Evolutionary conservation across 2,113 vertebrate species (phyloP).

Genomic region (Oreochromis spilurus): DNA sequence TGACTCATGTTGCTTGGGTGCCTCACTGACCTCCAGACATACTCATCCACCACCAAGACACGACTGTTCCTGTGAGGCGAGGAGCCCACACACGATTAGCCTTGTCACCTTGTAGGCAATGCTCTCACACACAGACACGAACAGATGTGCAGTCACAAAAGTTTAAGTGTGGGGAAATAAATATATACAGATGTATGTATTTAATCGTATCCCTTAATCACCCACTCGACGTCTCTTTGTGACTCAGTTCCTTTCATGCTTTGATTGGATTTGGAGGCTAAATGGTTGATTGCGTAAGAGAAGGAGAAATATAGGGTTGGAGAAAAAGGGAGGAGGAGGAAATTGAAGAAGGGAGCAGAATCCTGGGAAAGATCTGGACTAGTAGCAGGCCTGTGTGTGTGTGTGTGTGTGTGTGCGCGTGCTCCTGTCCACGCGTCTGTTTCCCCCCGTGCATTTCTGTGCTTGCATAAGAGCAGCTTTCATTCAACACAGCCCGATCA

Average conservation of each 20-base stretch:
- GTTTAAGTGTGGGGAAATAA: not conserved
- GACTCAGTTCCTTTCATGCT: not conserved
- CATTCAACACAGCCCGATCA: constrained; percentile 43
- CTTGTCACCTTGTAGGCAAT: constrained; percentile 16
- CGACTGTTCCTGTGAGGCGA: not conserved
- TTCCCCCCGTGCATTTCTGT: not conserved
- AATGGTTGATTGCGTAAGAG: not conserved
- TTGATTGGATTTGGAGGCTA: not conserved
- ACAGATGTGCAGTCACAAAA: not conserved
- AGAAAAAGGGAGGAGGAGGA: not conserved
- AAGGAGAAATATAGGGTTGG: not conserved
- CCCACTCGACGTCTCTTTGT: not conserved
- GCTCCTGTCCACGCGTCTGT: not conserved
- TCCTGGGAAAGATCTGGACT: not conserved
- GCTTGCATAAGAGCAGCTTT: constrained; percentile 43
- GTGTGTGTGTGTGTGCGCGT: not conserved
- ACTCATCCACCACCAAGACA: constrained; percentile 23
- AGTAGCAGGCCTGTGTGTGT: not conserved
- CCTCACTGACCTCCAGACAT: constrained; percentile 34
- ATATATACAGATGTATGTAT: not conserved
- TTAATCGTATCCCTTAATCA: not conserved
- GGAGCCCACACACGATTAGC: constrained; percentile 36
- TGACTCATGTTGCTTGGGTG: constrained; percentile 35
- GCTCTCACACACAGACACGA: not conserved
- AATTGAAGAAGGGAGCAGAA: not conserved